Percentiles rank a stretch among this genome's conserved stretches.
Conservation (phyloP, 1,140 invertebrate species). For the Archegozetes longisetosus region DNA sequence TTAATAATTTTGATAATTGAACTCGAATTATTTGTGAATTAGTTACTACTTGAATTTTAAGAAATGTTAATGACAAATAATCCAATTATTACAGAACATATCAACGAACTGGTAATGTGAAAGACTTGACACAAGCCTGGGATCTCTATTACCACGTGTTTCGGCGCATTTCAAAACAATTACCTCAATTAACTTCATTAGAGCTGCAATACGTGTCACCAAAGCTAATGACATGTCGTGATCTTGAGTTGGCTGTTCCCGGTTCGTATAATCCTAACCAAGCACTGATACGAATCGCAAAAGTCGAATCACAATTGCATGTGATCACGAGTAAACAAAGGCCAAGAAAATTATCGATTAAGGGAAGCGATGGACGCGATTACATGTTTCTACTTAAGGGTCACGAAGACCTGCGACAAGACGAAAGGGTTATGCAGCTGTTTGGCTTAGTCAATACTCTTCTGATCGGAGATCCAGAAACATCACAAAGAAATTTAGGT, state of each 20-base stretch:
- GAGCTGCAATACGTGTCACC: conserved; percentile 93
- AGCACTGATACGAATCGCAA: conserved; percentile 65
- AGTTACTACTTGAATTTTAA: no score
- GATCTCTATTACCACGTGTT: conserved; percentile 98
- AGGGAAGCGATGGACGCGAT: conserved; percentile 88
- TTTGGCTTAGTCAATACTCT: conserved; percentile 97
- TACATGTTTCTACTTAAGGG: conserved; percentile 98
- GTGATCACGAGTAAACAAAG: conserved; percentile 97
- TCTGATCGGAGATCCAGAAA: conserved; percentile 81
- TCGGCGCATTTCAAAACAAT: conserved; percentile 76
- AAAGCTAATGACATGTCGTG: conserved; percentile 65
- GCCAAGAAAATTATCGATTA: conserved; percentile 83
- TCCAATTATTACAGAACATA: conserved; percentile 36
- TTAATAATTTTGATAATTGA: not conserved
- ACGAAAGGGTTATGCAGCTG: conserved; percentile 98
- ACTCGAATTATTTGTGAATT: not conserved
- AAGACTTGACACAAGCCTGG: conserved; percentile 94
- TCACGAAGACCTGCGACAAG: conserved; percentile 95
- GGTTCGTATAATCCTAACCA: conserved; percentile 86
- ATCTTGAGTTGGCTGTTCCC: conserved; percentile 80
- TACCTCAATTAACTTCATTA: conserved; percentile 49
- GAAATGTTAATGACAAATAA: no score
- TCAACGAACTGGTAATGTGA: conserved; percentile 51
- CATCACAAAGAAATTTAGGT: conserved; percentile 80
- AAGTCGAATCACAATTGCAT: conserved; percentile 60